These are phyloP conservation scores for Petrolisthes cinctipes DNA, from an alignment of 2,888 invertebrate species.

Conservation along the genomic window DNA sequence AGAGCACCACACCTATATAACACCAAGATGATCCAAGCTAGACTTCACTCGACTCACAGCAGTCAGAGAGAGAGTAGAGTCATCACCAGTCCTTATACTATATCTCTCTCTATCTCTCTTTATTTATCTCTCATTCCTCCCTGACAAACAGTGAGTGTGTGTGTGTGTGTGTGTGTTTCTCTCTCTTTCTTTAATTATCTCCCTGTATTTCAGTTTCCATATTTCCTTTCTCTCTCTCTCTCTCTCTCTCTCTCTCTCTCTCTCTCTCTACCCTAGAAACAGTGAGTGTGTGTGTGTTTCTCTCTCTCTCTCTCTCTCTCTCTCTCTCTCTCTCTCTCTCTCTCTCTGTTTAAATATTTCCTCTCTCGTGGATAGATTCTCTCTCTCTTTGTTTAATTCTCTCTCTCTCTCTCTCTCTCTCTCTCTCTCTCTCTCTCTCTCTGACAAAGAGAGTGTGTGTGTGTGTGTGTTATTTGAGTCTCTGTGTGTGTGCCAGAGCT, in stretches of 20 bases:
- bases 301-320: conserved; percentile 19
- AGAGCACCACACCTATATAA: background rate
- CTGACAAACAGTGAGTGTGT: background rate
- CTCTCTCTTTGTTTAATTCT: background rate
- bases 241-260: background rate
- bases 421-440: background rate
- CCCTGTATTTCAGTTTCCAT: background rate
- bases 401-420: background rate
- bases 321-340: background rate
- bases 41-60: too few species aligned
- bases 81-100: background rate
- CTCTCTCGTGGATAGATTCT: background rate
- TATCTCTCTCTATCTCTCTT: background rate
- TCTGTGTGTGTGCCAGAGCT: background rate
- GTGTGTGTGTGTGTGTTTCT: conserved; percentile 18
- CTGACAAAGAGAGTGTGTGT: too few species aligned
- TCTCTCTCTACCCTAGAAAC: background rate
- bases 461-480: background rate
- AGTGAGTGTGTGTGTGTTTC: background rate
- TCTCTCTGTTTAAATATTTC: background rate
- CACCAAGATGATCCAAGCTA: too few species aligned
- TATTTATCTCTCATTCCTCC: background rate
- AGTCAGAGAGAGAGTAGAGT: background rate
- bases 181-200: background rate
- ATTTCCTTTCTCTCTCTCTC: background rate